Evolutionary conservation across 2,797 vertebrate genomes (phyloP), one percentile per base, ranked within the genome.

Genomic region (Rhinatrema bivittatum): DNA sequence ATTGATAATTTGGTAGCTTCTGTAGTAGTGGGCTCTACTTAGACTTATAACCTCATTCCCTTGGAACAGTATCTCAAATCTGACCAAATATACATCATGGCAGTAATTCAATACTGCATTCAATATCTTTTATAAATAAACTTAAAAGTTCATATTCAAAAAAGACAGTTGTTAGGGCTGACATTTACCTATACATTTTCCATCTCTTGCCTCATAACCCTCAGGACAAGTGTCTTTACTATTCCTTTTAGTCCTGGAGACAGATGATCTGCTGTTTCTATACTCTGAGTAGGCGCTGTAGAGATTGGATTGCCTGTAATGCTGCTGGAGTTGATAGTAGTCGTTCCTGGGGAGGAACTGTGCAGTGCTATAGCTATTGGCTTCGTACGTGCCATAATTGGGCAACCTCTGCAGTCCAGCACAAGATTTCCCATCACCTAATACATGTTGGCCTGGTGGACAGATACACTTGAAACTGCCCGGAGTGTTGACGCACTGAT

Each of bases 401-500:
- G 93, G 88, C 65, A 96, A 83, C 64, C 87, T 84, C 80, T 98
- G 90, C 79, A 98, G 72, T 72, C 94, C 92, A 9, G 90, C 93
- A 46, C 96, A 98, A 72, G 93, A 99, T 62, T 93, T 93, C 65
- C 91, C 93, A 38, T 98, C 96, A 25, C 91, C 93, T 76, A 98
- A 80, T 69, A 99, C 83, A 46, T 88, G 85, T 68, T 83, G 92
- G 53, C 94, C 93, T 16, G 90, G 72, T 3, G 88, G 93, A 85
- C 96, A 99, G 61, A 79, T 35, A 82, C 94, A 99, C 81, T 82
- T 87, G 90, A 88, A 98, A 92, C 91, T 97, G 87, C 94, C 88
- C 0, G 87, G 89, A 53, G 70, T 90, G 90, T 97, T 96, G 87
- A 88, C 54, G 66, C 96, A 99, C 49, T 72, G 88, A 84, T 91